phyloP scores from a whole-genome alignment of 92 coral and sea anemone species.

The Paragorgia papillata region DNA sequence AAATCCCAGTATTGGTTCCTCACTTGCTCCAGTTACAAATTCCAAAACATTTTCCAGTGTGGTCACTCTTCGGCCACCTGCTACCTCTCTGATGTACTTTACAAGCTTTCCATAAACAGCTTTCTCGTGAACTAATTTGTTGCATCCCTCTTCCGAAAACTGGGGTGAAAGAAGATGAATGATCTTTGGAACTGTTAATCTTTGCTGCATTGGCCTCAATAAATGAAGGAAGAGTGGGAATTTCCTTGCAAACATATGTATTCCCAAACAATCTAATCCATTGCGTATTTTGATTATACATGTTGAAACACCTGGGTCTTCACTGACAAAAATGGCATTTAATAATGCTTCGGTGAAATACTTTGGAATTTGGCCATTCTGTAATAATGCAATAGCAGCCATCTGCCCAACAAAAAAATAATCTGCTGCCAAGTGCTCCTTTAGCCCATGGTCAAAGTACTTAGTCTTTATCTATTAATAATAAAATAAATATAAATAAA shows the following conservation, averaged over 20 bases:
- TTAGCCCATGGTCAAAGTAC: conserved; percentile 34
- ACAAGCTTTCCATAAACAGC: conserved; percentile 57
- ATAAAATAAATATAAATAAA: too few species aligned
- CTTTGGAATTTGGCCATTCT: conserved; percentile 53
- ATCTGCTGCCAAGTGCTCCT: conserved; percentile 13
- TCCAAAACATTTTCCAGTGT: conserved; percentile 46
- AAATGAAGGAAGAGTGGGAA: conserved; percentile 59
- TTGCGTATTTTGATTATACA: conserved; percentile 53
- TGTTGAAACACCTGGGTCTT: conserved; percentile 24
- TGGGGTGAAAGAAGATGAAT: conserved; percentile 45
- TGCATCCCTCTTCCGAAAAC: conserved; percentile 66
- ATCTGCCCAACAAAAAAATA: conserved; percentile 30
- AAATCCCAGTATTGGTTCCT: conserved; percentile 72
- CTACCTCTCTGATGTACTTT: conserved; percentile 66
- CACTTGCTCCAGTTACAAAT: conserved; percentile 69
- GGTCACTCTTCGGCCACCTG: conserved; percentile 64
- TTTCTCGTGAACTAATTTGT: conserved; percentile 51
- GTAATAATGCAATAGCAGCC: conserved; percentile 54
- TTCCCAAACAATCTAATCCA: conserved; percentile 60
- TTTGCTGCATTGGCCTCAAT: conserved; percentile 45
- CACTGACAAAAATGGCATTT: conserved; percentile 44
- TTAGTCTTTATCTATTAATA: conserved; percentile 30
- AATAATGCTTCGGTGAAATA: too few species aligned
- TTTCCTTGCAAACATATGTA: conserved; percentile 25
- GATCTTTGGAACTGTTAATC: conserved; percentile 48